Conservation (phyloP, 2,888 invertebrate species). For the Tridacna gigas region DNA sequence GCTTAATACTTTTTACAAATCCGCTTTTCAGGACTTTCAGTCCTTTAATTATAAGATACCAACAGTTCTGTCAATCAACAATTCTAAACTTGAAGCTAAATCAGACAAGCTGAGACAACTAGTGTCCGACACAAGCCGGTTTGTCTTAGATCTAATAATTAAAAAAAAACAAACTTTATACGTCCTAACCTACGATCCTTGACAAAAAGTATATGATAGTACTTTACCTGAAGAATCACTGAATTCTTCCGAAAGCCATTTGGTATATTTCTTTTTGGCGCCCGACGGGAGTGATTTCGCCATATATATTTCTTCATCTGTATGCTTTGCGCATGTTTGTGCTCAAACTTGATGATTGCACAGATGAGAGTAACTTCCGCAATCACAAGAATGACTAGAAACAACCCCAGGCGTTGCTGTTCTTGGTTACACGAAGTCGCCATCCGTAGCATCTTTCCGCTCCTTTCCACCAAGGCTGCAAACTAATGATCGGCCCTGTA, state of each 20-base stretch:
- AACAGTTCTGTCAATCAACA: too few relatives aligned
- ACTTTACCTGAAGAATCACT: constrained; percentile 4
- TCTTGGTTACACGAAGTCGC: constrained; percentile 47
- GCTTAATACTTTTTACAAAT: too few relatives aligned
- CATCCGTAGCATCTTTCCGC: constrained; percentile 38
- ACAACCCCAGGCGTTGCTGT: constrained; percentile 54
- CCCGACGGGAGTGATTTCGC: background rate
- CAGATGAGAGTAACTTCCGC: constrained; percentile 46
- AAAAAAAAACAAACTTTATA: too few relatives aligned
- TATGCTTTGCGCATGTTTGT: constrained; percentile 28
- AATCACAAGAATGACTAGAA: constrained; percentile 45
- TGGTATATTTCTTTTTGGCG: background rate
- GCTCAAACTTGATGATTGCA: constrained; percentile 50
- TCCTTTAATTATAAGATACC: too few relatives aligned
- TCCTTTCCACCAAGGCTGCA: too few relatives aligned
- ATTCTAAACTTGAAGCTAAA: too few relatives aligned
- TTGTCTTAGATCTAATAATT: too few relatives aligned
- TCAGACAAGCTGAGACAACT: too few relatives aligned
- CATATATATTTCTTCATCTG: background rate
- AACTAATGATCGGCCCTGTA: too few relatives aligned
- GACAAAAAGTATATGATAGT: background rate
- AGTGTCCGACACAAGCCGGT: too few relatives aligned
- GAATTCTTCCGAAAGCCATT: background rate
- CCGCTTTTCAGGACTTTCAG: too few relatives aligned
- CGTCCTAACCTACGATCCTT: too few relatives aligned